Percentiles rank a stretch among this genome's conserved stretches.
Evolutionary conservation across 2,113 vertebrate species (phyloP).

Genomic region (Salvelinus namaycush): DNA sequence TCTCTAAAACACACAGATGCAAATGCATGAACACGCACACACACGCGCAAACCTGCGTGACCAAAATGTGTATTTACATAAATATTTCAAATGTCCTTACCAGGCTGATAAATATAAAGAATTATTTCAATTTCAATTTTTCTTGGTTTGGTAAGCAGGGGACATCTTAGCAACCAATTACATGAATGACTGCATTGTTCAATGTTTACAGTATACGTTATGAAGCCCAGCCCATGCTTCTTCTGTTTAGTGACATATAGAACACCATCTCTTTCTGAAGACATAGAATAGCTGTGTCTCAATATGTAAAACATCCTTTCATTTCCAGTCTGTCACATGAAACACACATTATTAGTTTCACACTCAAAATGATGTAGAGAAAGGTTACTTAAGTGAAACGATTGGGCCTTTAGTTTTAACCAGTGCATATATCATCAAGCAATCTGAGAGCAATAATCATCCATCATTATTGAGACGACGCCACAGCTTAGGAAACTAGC

Average conservation of each 20-base stretch:
- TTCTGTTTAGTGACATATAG: constrained; percentile 43
- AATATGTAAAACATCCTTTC: constrained; percentile 1
- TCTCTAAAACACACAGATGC: no score
- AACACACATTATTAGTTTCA: constrained; percentile 64
- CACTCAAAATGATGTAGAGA: constrained; percentile 66
- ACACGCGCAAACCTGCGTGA: no score
- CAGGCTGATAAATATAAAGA: constrained; percentile 42
- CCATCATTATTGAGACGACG: constrained; percentile 72
- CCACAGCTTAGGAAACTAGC: constrained; percentile 54
- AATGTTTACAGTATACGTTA: constrained; percentile 27
- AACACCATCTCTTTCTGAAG: constrained; percentile 9
- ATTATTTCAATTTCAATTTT: background rate
- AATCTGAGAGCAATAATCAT: constrained; percentile 69
- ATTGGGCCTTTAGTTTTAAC: constrained; percentile 65
- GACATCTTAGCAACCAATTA: constrained; percentile 22
- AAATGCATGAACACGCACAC: no score
- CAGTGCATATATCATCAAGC: constrained; percentile 72
- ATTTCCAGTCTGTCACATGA: constrained; percentile 50
- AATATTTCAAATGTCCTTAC: constrained; percentile 19
- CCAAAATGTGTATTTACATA: background rate
- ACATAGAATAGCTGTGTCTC: constrained; percentile 39
- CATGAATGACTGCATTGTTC: constrained; percentile 38
- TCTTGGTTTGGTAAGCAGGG: constrained; percentile 10
- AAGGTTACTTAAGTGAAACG: constrained; percentile 64
- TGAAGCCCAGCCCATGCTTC: constrained; percentile 1